Evolutionary conservation across 2,888 invertebrate genomes (phyloP).

Genomic region (Callimorpha dominula): DNA sequence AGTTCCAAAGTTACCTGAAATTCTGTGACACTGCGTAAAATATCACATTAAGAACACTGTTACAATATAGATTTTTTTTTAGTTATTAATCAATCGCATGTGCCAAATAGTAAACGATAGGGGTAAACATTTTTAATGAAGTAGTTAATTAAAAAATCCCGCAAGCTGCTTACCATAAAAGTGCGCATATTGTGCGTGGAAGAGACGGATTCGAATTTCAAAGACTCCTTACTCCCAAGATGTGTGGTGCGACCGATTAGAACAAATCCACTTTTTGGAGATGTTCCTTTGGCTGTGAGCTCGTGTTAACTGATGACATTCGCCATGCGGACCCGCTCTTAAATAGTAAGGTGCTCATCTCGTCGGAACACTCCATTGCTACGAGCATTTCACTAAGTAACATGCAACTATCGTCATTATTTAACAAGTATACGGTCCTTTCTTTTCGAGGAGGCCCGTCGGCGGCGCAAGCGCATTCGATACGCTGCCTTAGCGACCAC

Average conservation of each 20-base stretch:
- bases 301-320: constrained; percentile 85
- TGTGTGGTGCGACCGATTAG: constrained; percentile 55
- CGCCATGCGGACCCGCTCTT: constrained; percentile 82
- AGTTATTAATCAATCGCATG: constrained; percentile 62
- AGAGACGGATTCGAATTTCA: constrained; percentile 53
- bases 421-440: constrained; percentile 83
- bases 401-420: constrained; percentile 84
- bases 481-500: constrained; percentile 73
- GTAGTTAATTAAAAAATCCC: constrained; percentile 46
- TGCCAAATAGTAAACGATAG: constrained; percentile 66
- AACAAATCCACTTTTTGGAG: constrained; percentile 72
- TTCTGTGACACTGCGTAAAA: constrained; percentile 39
- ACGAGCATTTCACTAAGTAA: constrained; percentile 83
- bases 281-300: constrained; percentile 80
- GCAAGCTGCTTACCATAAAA: constrained; percentile 82
- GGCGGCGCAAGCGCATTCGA: constrained; percentile 72
- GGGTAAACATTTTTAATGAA: constrained; percentile 26
- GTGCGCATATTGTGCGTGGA: constrained; percentile 81
- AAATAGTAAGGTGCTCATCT: constrained; percentile 85
- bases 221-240: constrained; percentile 62
- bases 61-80: constrained; percentile 28
- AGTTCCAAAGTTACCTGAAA: constrained; percentile 57
- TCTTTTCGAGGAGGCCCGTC: constrained; percentile 80
- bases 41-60: constrained; percentile 46
- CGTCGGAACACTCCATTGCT: constrained; percentile 84